Evolutionary conservation across 2,113 vertebrate species (phyloP), one percentile per base, ranked within the genome.

Genomic region (Mus spicilegus): DNA sequence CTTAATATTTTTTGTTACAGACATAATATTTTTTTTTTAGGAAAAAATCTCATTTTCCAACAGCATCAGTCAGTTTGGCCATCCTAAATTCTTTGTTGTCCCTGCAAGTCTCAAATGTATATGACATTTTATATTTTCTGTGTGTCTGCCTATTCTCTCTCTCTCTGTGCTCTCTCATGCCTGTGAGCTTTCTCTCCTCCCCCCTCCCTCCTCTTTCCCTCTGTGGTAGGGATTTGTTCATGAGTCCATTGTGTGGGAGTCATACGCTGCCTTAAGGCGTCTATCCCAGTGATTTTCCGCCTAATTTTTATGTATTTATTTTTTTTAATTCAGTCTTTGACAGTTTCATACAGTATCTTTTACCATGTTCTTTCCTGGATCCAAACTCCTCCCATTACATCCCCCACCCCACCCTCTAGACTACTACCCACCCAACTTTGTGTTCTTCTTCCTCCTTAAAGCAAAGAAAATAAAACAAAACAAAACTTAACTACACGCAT

Each of bases 11-110:
- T 90, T 92, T 70, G 54, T 81, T 26, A 1, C 73, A 39, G n/a
- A 5, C 39, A 85, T 39, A 93, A 58, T 80, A n/a, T 89, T 93
- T 92, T 93, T 92, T 95, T 72, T 72, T 72, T 54, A 90, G 80
- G 69, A 77, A 54, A 91, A 70, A 88, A 84, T 56, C 58, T 76
- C 73, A 33, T 84, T 91, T 91, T 91, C 63, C 70, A n/a, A 72
- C 91, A 89, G 6, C n/a, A 81, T 26, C 49, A 58, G 16, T 6
- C 17, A 39, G 19, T 36, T 13, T 39, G 69, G 26, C 63, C 42
- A 16, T 4, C 19, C 28, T 26, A 61, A 19, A 16, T 70, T 67
- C 49, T 80, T 61, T 85, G 51, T 58, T 26, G 30, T 77, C 19
- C 14, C 9, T 56, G 1, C 13, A 63, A 67, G 16, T 70, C 58